Conservation (phyloP, 1,140 invertebrate genomes). For the Heterodera schachtii region DNA sequence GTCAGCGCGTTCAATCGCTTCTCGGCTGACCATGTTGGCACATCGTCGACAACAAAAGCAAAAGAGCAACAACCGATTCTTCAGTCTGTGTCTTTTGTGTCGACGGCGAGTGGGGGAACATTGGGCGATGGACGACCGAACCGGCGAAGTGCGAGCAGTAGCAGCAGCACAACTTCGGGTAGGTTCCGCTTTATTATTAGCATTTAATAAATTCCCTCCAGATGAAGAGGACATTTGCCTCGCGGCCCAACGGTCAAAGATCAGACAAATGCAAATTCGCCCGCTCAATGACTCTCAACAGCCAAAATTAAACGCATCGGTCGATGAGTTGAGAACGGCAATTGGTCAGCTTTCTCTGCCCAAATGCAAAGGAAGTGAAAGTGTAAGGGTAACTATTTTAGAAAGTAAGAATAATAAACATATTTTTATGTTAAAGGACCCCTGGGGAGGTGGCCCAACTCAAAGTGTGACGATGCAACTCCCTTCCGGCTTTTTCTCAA, state of each 20-base stretch:
- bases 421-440: conserved; percentile 52
- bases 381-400: conserved; percentile 29
- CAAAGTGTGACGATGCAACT: not conserved
- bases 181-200: not conserved
- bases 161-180: conserved; percentile 40
- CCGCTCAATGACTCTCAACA: conserved; percentile 52
- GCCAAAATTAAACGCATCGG: conserved; percentile 56
- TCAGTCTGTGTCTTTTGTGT: conserved; percentile 26
- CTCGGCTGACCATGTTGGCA: not conserved
- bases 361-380: conserved; percentile 60
- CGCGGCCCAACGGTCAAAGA: conserved; percentile 57
- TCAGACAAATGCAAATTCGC: conserved; percentile 57
- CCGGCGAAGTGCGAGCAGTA: conserved; percentile 7
- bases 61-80: not conserved
- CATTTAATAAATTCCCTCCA: conserved; percentile 23
- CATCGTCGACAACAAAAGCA: not conserved
- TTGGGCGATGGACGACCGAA: conserved; percentile 9
- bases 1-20: not conserved
- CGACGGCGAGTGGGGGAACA: not conserved
- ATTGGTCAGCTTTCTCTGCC: conserved; percentile 58
- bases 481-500: conserved; percentile 49
- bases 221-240: conserved; percentile 48
- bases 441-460: conserved; percentile 46
- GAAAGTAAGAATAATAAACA: not conserved
- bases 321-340: conserved; percentile 60